These are phyloP conservation scores for Teleiodes luculella DNA, from an alignment of 2,888 invertebrate species.

Conservation along the genomic window DNA sequence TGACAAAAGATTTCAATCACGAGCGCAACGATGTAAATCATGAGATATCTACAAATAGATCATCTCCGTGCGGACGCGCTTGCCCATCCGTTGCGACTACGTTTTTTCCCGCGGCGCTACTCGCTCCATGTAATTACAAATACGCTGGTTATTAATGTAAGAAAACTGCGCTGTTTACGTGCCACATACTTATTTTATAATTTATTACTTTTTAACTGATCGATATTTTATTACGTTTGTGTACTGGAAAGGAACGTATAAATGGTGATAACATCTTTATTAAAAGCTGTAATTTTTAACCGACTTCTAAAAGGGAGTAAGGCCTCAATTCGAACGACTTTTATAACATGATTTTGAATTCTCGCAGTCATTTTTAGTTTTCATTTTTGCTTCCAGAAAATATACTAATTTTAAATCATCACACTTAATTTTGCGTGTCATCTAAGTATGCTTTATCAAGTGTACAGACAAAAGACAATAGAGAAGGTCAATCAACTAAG, in stretches of 20 bases:
- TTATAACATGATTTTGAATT: too few species aligned
- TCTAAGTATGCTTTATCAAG: neutral
- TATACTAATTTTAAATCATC: too few species aligned
- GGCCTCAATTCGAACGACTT: too few species aligned
- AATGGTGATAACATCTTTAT: neutral
- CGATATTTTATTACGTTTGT: conserved; percentile 14
- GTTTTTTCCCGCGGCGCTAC: conserved; percentile 51
- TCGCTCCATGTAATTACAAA: conserved; percentile 49
- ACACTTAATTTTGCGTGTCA: too few species aligned
- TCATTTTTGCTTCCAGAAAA: too few species aligned
- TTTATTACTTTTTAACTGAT: conserved; percentile 21
- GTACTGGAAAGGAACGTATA: neutral
- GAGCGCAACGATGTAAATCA: conserved; percentile 26
- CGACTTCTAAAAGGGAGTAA: too few species aligned
- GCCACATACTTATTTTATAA: conserved; percentile 16
- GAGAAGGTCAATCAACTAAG: conserved; percentile 1
- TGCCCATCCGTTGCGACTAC: conserved; percentile 38
- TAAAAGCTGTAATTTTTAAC: conserved; percentile 2
- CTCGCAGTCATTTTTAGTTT: too few species aligned
- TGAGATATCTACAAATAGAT: conserved; percentile 43
- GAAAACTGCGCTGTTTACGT: conserved; percentile 19
- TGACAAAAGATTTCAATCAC: conserved; percentile 25
- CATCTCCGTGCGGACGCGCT: conserved; percentile 35
- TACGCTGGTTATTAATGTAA: conserved; percentile 33
- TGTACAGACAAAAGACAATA: neutral